These are phyloP conservation scores for Junonia oenone DNA, from an alignment of 2,888 invertebrate species.

Conservation along the genomic window DNA sequence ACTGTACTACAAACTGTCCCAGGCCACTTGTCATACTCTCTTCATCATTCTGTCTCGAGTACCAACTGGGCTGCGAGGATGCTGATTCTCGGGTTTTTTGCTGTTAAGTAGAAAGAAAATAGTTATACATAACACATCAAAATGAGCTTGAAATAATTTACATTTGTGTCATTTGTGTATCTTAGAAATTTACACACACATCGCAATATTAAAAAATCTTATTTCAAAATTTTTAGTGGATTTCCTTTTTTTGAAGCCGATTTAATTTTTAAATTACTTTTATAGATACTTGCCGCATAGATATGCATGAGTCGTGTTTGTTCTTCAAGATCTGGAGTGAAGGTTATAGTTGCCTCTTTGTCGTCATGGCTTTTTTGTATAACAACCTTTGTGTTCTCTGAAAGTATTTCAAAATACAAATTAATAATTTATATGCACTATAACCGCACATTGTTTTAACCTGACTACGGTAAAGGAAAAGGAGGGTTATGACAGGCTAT, in stretches of 20 bases:
- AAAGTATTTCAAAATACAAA: slow-evolving; percentile 22
- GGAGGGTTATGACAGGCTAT: no score
- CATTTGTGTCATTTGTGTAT: no score
- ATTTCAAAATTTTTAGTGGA: no score
- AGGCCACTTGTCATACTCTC: slow-evolving; percentile 50
- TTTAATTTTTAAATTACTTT: neutral
- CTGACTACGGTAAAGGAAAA: no score
- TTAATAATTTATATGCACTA: no score
- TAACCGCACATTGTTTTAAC: no score
- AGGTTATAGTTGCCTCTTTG: slow-evolving; percentile 75
- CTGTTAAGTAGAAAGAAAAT: slow-evolving; percentile 10
- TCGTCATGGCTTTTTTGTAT: slow-evolving; percentile 56
- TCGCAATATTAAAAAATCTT: no score
- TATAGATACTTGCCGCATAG: slow-evolving; percentile 47
- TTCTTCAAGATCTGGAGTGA: slow-evolving; percentile 78
- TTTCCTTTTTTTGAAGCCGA: no score
- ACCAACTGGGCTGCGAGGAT: slow-evolving; percentile 13
- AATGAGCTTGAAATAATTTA: no score
- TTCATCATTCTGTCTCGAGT: neutral
- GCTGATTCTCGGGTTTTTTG: slow-evolving; percentile 30
- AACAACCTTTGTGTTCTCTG: slow-evolving; percentile 64
- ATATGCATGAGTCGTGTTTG: slow-evolving; percentile 75
- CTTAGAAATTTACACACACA: no score
- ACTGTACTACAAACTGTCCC: slow-evolving; percentile 82
- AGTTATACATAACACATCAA: no score